Conservation (phyloP, 1,140 invertebrate species). For the Drosophila teissieri region DNA sequence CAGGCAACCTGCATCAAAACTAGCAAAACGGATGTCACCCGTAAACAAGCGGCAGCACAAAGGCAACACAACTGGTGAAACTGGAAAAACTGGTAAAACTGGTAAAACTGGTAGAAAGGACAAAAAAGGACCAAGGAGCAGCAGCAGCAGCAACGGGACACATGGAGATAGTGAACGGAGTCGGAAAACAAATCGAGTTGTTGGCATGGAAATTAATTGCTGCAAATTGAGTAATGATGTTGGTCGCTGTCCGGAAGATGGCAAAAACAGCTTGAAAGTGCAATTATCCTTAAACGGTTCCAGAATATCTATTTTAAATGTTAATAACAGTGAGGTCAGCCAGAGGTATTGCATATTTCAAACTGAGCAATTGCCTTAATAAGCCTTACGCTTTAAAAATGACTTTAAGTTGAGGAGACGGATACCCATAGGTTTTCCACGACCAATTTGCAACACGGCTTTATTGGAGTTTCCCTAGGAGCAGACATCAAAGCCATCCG, state of each 20-base stretch:
- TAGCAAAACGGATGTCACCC: constrained; percentile 46
- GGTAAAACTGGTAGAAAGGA: not conserved
- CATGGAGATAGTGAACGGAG: constrained; percentile 1
- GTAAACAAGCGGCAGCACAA: constrained; percentile 30
- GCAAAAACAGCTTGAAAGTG: not conserved
- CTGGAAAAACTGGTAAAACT: not conserved
- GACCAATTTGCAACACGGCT: no score
- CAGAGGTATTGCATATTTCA: no score
- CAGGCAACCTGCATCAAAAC: constrained; percentile 45
- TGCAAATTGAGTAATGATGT: constrained; percentile 61
- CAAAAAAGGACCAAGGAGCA: not conserved
- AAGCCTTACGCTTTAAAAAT: no score
- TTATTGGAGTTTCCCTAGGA: not conserved
- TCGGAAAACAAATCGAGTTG: constrained; percentile 59
- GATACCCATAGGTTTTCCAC: no score
- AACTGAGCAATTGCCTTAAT: no score
- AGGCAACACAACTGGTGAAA: constrained; percentile 7
- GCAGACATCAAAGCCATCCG: constrained; percentile 9
- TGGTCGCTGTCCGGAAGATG: constrained; percentile 16
- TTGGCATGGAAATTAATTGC: constrained; percentile 76
- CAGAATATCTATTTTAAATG: not conserved
- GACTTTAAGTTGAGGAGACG: not conserved
- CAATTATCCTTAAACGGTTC: constrained; percentile 4
- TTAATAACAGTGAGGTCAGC: no score
- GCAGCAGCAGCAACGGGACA: not conserved